Percentiles rank a stretch among this genome's conserved stretches.
Evolutionary conservation across 2,888 invertebrate genomes (phyloP).

Genomic region (Xanthorhoe designata): DNA sequence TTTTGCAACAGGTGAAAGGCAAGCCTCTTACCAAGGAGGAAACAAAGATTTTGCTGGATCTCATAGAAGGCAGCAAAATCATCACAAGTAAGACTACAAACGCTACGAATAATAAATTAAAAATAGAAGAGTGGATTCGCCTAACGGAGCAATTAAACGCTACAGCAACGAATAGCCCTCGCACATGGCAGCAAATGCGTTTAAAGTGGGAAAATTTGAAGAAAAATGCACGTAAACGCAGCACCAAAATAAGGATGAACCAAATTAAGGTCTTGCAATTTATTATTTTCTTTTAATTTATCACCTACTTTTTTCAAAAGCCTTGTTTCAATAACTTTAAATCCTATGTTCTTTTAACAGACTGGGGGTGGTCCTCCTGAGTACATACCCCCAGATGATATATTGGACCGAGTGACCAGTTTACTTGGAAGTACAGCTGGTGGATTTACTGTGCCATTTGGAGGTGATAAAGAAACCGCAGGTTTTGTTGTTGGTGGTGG

Average conservation of each 20-base stretch:
- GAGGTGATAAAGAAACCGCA: too few species aligned
- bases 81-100: neutral
- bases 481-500: slow-evolving; percentile 1
- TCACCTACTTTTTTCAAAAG: too few species aligned
- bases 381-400: too few species aligned
- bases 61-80: neutral
- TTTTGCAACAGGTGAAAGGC: slow-evolving; percentile 4
- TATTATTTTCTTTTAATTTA: too few species aligned
- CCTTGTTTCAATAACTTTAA: too few species aligned
- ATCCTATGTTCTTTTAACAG: too few species aligned
- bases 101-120: neutral
- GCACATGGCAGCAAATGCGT: slow-evolving; percentile 4
- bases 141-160: neutral
- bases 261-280: too few species aligned
- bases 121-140: neutral
- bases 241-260: too few species aligned
- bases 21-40: slow-evolving; percentile 3
- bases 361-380: too few species aligned
- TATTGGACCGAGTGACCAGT: too few species aligned
- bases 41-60: slow-evolving; percentile 1
- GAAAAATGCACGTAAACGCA: neutral
- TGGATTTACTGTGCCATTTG: neutral
- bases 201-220: slow-evolving; percentile 2
- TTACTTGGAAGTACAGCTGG: slow-evolving; percentile 2
- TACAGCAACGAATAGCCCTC: neutral